A percentile compares a stretch with the other conserved stretches of the same genome.
Evolutionary conservation across 2,797 vertebrate genomes (phyloP).

Genomic region (Odontamblyopus rebecca): DNA sequence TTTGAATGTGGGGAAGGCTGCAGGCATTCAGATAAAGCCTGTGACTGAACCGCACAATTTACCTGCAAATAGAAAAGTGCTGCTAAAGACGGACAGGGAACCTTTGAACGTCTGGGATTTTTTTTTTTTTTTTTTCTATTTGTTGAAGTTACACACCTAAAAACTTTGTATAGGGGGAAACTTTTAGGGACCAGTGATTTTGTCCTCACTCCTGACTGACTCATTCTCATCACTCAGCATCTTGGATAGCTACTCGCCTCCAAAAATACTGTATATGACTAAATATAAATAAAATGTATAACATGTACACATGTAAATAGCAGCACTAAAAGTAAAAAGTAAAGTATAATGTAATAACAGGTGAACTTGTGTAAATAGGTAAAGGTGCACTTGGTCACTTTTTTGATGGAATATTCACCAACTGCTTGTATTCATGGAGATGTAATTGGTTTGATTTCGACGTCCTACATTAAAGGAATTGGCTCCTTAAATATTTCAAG

Average conservation of each 20-base stretch:
- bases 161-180: conserved; percentile 22
- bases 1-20: conserved; percentile 78
- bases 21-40: conserved; percentile 79
- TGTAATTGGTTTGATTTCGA: not conserved
- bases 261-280: not conserved
- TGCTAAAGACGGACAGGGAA: conserved; percentile 62
- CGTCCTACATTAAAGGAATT: too few relatives aligned
- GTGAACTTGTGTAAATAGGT: not conserved
- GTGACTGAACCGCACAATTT: conserved; percentile 72
- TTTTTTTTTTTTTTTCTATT: conserved; percentile 31
- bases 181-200: not conserved
- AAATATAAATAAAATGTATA: not conserved
- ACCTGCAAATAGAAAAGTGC: conserved; percentile 75
- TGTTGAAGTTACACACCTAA: conserved; percentile 55
- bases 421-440: not conserved
- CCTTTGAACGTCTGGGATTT: conserved; percentile 19
- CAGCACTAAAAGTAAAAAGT: too few relatives aligned
- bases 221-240: not conserved
- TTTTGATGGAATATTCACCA: too few relatives aligned
- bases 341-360: not conserved
- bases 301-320: too few relatives aligned
- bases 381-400: too few relatives aligned
- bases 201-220: not conserved
- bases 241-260: not conserved
- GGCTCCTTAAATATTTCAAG: not conserved